A percentile compares a stretch with the other conserved stretches of the same genome.
These are phyloP conservation scores for Gallinago media DNA, from an alignment of 2,113 vertebrate genomes.

Conservation along the genomic window DNA sequence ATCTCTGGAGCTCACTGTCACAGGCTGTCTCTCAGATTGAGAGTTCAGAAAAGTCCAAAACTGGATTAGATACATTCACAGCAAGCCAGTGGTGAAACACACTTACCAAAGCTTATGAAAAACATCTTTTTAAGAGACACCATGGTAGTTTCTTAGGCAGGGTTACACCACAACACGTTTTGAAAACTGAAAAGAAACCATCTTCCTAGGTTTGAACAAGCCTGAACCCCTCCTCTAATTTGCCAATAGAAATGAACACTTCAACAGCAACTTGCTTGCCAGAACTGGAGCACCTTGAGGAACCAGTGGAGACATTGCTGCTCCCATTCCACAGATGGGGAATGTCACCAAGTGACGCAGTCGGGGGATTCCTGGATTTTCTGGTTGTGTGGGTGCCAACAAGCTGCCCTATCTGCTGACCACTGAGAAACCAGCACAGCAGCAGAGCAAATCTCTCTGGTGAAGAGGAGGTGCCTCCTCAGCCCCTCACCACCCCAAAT, in stretches of 20 bases:
- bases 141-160: not conserved
- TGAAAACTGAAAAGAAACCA: constrained; percentile 13
- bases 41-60: not conserved
- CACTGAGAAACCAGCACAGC: not conserved
- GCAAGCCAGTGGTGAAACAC: not conserved
- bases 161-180: not conserved
- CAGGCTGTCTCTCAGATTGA: not conserved
- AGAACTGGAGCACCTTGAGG: not conserved
- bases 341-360: not conserved
- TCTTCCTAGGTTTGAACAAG: not conserved
- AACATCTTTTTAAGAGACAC: constrained; percentile 16
- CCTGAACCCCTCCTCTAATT: not conserved
- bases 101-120: constrained; percentile 21
- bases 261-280: not conserved
- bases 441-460: not conserved
- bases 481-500: not conserved
- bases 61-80: not conserved
- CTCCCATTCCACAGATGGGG: not conserved
- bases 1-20: constrained; percentile 25
- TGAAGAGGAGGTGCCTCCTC: not conserved
- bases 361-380: not conserved
- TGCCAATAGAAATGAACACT: not conserved
- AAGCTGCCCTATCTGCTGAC: not conserved
- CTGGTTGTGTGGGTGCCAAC: not conserved
- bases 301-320: not conserved